Evolutionary conservation across 30 jellyfish, hydroid and myxozoan species (phyloP).

Genomic region (Morbakka virulenta): DNA sequence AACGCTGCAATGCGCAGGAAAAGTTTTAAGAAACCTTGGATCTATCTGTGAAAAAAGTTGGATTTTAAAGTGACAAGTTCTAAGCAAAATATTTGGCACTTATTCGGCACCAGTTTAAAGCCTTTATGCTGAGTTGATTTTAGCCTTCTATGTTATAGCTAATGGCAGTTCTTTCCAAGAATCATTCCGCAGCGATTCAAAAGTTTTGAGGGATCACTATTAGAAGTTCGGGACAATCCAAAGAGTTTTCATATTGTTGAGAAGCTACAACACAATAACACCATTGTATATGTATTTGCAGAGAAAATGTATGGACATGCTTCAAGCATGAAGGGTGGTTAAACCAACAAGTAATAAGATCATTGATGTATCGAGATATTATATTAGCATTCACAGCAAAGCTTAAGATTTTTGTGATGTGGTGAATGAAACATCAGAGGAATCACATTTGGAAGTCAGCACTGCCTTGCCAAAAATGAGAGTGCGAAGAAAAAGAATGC

Average conservation of each 20-base stretch:
- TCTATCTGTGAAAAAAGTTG: conserved; percentile 29
- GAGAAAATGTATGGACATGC: not conserved
- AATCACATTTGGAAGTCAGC: conserved; percentile 17
- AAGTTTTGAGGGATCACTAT: conserved; percentile 6
- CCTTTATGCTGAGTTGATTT: conserved; percentile 5
- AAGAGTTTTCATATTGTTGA: conserved; percentile 15
- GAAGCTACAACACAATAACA: conserved; percentile 19
- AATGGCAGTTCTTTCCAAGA: conserved; percentile 10
- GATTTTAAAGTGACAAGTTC: conserved; percentile 34
- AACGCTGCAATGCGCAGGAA: conserved; percentile 23
- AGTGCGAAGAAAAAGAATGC: not conserved
- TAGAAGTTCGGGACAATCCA: not conserved
- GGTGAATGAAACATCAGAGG: conserved; percentile 10
- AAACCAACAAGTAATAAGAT: conserved; percentile 7
- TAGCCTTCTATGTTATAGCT: conserved; percentile 1
- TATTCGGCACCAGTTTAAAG: conserved; percentile 1
- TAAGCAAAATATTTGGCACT: conserved; percentile 20
- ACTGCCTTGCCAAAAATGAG: conserved; percentile 35
- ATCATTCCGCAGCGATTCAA: conserved; percentile 15
- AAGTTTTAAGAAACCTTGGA: conserved; percentile 17
- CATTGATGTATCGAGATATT: conserved; percentile 18
- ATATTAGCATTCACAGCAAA: not conserved
- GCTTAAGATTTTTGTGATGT: conserved; percentile 12
- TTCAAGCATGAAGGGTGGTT: conserved; percentile 10
- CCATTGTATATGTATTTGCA: not conserved